Conservation (phyloP, 2,113 vertebrate genomes). For the Ahaetulla prasina region DNA sequence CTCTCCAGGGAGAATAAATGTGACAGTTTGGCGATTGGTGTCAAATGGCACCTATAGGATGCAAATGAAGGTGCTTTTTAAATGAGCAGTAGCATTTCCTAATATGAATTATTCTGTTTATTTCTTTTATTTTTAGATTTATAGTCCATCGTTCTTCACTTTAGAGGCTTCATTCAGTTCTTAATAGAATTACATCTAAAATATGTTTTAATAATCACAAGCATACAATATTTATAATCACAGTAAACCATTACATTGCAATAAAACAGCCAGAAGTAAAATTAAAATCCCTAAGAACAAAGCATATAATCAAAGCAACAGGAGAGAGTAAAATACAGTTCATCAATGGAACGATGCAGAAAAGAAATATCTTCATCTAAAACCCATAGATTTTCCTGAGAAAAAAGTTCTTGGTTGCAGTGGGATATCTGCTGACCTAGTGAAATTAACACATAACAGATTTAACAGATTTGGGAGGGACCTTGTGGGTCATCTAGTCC, state of each 20-base stretch:
- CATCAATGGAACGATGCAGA: background rate
- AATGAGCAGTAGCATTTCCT: background rate
- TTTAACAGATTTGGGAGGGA: too few relatives aligned
- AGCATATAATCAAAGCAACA: background rate
- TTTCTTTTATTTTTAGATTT: background rate
- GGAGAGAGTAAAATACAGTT: background rate
- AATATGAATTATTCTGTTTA: background rate
- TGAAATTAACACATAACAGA: background rate
- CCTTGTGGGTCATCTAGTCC: too few relatives aligned
- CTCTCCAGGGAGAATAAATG: background rate
- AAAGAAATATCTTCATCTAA: background rate
- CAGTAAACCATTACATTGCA: background rate
- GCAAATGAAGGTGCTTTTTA: background rate
- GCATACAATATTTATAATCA: background rate
- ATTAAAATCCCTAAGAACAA: background rate
- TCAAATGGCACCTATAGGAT: background rate
- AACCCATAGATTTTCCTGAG: background rate
- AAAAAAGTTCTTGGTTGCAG: background rate
- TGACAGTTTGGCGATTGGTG: background rate
- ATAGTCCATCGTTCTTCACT: background rate
- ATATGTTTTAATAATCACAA: background rate
- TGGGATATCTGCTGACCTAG: background rate
- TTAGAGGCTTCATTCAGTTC: background rate
- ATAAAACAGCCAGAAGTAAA: conserved; percentile 10
- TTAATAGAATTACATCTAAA: background rate